Conservation (phyloP, 1,140 invertebrate genomes). For the Physella acuta region DNA sequence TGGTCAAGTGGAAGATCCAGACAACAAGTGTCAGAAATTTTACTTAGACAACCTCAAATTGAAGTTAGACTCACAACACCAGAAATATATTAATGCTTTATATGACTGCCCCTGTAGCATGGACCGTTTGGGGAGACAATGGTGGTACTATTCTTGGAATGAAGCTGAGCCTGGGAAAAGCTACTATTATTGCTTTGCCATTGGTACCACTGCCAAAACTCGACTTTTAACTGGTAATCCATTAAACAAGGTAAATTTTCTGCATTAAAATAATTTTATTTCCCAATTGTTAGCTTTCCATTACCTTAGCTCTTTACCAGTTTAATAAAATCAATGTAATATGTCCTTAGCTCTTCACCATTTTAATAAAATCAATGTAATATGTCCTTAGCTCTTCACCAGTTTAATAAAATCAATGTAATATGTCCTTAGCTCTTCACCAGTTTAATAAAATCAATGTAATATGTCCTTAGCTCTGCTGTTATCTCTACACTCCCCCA, state of each 20-base stretch:
- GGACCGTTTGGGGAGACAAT: neutral
- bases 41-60: neutral
- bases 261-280: neutral
- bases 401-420: neutral
- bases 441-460: neutral
- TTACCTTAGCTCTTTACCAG: neutral
- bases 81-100: neutral
- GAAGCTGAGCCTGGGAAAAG: too few relatives aligned
- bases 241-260: constrained; percentile 9
- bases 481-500: neutral
- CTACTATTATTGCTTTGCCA: neutral
- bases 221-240: neutral
- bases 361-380: neutral
- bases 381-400: neutral
- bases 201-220: neutral
- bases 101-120: constrained; percentile 6
- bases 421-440: neutral
- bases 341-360: neutral
- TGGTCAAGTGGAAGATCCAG: neutral
- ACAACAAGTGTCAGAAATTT: neutral
- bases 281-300: neutral
- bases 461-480: neutral
- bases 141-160: neutral
- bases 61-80: too few relatives aligned
- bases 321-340: neutral